These are phyloP conservation scores for Rhyacophila brunnea DNA, from an alignment of 1,140 invertebrate genomes.

Conservation along the genomic window DNA sequence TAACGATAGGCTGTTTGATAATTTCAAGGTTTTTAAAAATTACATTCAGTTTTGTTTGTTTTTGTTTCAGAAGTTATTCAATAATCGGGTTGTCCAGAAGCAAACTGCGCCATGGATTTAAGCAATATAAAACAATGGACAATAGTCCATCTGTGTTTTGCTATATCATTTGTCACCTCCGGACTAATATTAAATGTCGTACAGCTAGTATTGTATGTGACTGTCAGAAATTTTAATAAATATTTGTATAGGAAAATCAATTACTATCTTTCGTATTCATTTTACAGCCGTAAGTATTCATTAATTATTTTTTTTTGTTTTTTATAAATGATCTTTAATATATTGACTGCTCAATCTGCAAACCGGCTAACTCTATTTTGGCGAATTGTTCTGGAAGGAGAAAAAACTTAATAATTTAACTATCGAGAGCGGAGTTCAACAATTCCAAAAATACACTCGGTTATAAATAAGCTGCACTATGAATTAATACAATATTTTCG, in stretches of 20 bases:
- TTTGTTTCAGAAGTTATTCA: neutral
- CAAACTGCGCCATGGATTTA: slow-evolving; percentile 57
- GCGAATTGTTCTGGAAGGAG: too few relatives aligned
- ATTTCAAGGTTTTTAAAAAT: too few relatives aligned
- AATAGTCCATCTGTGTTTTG: slow-evolving; percentile 75
- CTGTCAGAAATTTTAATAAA: slow-evolving; percentile 72
- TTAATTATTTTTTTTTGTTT: slow-evolving; percentile 6
- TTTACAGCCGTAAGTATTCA: slow-evolving; percentile 85
- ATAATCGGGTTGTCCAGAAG: neutral
- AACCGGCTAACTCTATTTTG: too few relatives aligned
- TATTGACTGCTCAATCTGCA: too few relatives aligned
- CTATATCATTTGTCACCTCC: slow-evolving; percentile 86
- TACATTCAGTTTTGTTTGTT: slow-evolving; percentile 5
- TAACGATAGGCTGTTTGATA: too few relatives aligned
- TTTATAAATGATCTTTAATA: neutral
- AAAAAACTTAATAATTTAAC: too few relatives aligned
- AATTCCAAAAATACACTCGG: too few relatives aligned
- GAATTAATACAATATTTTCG: too few relatives aligned
- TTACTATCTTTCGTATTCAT: slow-evolving; percentile 86
- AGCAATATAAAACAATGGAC: slow-evolving; percentile 61
- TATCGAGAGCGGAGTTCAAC: too few relatives aligned
- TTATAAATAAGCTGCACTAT: too few relatives aligned
- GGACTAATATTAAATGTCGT: slow-evolving; percentile 83
- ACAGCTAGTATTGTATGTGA: slow-evolving; percentile 75
- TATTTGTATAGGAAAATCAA: slow-evolving; percentile 83